Evolutionary conservation across 64 coral and sea anemone species (phyloP).

Genomic region (Stichodactyla mertensii): DNA sequence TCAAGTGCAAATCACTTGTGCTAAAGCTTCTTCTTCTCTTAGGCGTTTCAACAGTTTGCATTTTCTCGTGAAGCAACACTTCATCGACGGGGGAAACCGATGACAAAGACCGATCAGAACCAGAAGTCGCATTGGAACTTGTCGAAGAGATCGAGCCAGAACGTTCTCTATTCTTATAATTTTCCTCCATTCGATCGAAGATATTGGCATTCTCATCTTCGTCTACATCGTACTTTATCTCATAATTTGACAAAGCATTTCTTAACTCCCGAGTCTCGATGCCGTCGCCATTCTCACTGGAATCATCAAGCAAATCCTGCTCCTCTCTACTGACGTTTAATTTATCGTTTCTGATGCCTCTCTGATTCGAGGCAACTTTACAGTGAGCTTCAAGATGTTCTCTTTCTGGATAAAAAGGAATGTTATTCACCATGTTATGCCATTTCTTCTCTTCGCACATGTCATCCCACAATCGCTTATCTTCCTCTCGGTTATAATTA

Average conservation of each 20-base stretch:
- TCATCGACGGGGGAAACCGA: neutral
- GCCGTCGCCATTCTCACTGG: neutral
- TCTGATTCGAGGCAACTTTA: neutral
- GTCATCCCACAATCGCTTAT: neutral
- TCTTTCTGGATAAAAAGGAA: neutral
- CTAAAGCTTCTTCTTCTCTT: neutral
- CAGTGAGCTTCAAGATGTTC: neutral
- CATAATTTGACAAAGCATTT: slow-evolving; percentile 1
- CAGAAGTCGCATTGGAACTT: neutral
- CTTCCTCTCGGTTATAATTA: neutral
- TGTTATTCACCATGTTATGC: neutral
- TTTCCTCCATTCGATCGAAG: neutral
- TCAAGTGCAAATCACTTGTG: neutral
- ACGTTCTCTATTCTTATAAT: neutral
- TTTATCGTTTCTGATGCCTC: neutral
- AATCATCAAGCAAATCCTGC: neutral
- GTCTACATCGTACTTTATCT: neutral
- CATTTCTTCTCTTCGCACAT: neutral
- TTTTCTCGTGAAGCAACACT: neutral
- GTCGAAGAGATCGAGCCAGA: neutral
- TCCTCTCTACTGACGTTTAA: neutral
- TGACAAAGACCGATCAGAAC: neutral
- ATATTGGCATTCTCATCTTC: neutral
- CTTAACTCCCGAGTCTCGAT: neutral
- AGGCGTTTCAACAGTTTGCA: neutral